Percentiles rank a stretch among this genome's conserved stretches.
These are phyloP conservation scores for Carabus problematicus DNA, from an alignment of 2,888 invertebrate genomes.

Conservation along the genomic window DNA sequence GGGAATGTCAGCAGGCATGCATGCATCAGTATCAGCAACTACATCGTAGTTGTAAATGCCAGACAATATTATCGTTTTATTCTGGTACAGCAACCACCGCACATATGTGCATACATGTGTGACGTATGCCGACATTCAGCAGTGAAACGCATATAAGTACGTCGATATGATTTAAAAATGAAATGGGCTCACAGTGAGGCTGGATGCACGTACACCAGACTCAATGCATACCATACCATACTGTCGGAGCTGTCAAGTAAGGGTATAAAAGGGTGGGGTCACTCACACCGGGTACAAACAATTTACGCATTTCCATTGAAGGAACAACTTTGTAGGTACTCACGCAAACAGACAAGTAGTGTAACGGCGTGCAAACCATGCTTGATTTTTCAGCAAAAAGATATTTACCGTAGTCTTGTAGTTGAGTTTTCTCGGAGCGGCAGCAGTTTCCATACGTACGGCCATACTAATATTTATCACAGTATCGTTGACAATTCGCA, in stretches of 20 bases:
- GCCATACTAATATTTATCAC: conserved; percentile 53
- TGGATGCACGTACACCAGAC: neutral
- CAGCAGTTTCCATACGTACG: conserved; percentile 60
- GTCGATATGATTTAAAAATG: neutral
- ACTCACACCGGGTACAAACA: conserved; percentile 16
- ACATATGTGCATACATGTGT: neutral
- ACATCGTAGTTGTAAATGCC: too few species aligned
- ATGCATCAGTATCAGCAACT: neutral
- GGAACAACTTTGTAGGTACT: conserved; percentile 16
- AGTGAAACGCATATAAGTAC: neutral
- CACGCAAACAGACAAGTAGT: conserved; percentile 2
- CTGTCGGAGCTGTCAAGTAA: conserved; percentile 25
- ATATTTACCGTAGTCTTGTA: conserved; percentile 60
- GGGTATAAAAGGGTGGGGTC: conserved; percentile 28
- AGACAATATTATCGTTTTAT: too few species aligned
- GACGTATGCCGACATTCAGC: neutral
- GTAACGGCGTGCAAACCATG: too few species aligned
- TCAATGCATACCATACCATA: neutral
- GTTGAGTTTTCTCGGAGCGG: conserved; percentile 58
- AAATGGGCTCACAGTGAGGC: neutral
- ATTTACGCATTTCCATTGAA: conserved; percentile 35
- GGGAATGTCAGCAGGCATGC: conserved; percentile 8
- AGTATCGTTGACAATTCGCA: conserved; percentile 28
- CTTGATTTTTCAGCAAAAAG: neutral
- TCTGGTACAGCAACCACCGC: neutral